phyloP scores from a whole-genome alignment of 2,797 vertebrate species.

The Botia kubotai region DNA sequence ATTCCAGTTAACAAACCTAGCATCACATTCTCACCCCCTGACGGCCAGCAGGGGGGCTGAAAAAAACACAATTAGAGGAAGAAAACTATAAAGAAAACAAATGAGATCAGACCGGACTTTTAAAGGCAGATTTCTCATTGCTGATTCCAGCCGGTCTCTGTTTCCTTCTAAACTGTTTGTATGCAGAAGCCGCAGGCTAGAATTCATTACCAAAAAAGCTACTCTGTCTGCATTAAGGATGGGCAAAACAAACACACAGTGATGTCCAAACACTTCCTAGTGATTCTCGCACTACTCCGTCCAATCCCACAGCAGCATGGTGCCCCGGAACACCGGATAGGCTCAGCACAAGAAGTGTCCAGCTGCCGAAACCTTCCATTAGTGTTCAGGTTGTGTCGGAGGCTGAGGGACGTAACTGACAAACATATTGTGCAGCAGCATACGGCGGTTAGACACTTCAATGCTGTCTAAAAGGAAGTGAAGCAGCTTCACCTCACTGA shows the following conservation, averaged over 20 bases:
- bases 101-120: conserved; percentile 26
- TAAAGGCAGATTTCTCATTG: conserved; percentile 37
- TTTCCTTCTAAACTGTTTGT: conserved; percentile 47
- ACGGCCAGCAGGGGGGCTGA: neutral
- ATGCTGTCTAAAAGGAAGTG: conserved; percentile 1
- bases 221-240: conserved; percentile 39
- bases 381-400: neutral
- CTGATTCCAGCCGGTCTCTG: conserved; percentile 24
- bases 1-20: neutral
- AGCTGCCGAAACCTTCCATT: conserved; percentile 17
- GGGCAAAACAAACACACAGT: conserved; percentile 28
- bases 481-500: conserved; percentile 18
- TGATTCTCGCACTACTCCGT: neutral
- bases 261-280: conserved; percentile 36
- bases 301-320: neutral
- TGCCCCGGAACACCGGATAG: conserved; percentile 26
- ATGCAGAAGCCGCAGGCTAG: conserved; percentile 61
- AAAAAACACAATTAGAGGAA: conserved; percentile 20
- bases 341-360: conserved; percentile 19
- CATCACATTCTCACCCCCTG: neutral
- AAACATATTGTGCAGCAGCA: neutral
- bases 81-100: conserved; percentile 45
- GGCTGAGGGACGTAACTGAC: neutral
- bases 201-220: conserved; percentile 62
- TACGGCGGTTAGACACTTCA: conserved; percentile 40